Conservation (phyloP, 2,113 vertebrate genomes). For the Pyxicephalus adspersus region DNA sequence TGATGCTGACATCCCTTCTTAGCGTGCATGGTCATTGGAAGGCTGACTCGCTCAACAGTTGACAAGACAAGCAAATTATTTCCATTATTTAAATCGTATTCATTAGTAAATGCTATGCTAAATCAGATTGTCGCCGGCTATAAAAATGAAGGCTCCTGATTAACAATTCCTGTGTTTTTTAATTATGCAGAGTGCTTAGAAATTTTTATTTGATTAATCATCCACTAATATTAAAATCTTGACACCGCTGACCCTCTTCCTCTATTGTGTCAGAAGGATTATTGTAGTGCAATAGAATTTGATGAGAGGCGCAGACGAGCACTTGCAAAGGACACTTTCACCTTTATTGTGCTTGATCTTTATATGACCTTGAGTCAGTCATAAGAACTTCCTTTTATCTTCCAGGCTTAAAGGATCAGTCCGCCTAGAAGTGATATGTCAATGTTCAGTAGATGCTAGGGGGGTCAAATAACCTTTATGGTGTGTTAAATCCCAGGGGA, state of each 20-base stretch:
- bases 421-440: too few species aligned
- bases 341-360: too few species aligned
- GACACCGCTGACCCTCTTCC: conserved; percentile 58
- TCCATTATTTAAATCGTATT: conserved; percentile 62
- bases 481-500: too few species aligned
- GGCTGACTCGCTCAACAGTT: too few species aligned
- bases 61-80: conserved; percentile 58
- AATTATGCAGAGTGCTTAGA: conserved; percentile 63
- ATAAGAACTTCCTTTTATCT: too few species aligned
- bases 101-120: conserved; percentile 59
- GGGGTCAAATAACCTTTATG: too few species aligned
- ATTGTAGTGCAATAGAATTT: background rate
- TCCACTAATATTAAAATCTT: conserved; percentile 59
- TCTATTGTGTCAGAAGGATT: conserved; percentile 52
- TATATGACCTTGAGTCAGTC: too few species aligned
- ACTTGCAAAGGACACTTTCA: background rate
- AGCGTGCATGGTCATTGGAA: too few species aligned
- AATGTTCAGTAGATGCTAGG: too few species aligned
- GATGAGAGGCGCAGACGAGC: conserved; percentile 1
- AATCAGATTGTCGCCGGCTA: conserved; percentile 50
- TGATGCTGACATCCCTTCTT: too few species aligned
- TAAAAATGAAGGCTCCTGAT: conserved; percentile 56
- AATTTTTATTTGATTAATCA: conserved; percentile 64
- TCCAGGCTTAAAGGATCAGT: too few species aligned
- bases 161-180: conserved; percentile 63